Percentiles rank a stretch among this genome's conserved stretches.
phyloP scores from a whole-genome alignment of 2,113 vertebrate genomes.

The Bombycilla garrulus region DNA sequence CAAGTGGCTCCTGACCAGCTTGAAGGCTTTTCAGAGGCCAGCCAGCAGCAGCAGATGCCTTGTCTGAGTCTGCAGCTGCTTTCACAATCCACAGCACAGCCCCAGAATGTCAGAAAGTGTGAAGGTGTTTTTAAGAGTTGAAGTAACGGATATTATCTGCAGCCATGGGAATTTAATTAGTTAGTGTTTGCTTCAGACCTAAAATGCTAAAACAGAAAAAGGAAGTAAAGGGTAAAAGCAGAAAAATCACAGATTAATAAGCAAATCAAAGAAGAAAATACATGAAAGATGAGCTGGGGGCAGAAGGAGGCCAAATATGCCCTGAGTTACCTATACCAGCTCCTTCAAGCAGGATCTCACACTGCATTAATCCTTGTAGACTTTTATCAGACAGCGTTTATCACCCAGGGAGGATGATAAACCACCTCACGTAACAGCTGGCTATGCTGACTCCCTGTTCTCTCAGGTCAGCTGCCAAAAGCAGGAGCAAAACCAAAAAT shows the following conservation, averaged over 20 bases:
- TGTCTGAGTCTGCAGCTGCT: background rate
- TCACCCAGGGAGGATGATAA: background rate
- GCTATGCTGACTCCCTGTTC: background rate
- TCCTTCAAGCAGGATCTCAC: background rate
- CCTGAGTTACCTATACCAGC: background rate
- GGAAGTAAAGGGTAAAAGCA: background rate
- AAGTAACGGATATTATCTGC: background rate
- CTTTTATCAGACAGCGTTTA: background rate
- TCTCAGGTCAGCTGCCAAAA: background rate
- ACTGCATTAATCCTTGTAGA: background rate
- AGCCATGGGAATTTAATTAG: background rate
- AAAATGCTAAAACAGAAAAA: background rate
- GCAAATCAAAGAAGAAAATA: background rate
- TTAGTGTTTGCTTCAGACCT: background rate
- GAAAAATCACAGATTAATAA: background rate
- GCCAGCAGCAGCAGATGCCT: background rate
- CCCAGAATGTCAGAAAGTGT: background rate
- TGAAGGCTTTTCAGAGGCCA: background rate
- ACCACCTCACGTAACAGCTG: background rate
- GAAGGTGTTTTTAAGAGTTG: background rate
- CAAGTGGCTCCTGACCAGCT: background rate
- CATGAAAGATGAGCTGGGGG: background rate
- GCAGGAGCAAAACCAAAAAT: fast-evolving
- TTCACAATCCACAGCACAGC: background rate
- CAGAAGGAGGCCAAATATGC: background rate